phyloP scores from a whole-genome alignment of 2,888 invertebrate genomes.

The Tigriopus californicus region DNA sequence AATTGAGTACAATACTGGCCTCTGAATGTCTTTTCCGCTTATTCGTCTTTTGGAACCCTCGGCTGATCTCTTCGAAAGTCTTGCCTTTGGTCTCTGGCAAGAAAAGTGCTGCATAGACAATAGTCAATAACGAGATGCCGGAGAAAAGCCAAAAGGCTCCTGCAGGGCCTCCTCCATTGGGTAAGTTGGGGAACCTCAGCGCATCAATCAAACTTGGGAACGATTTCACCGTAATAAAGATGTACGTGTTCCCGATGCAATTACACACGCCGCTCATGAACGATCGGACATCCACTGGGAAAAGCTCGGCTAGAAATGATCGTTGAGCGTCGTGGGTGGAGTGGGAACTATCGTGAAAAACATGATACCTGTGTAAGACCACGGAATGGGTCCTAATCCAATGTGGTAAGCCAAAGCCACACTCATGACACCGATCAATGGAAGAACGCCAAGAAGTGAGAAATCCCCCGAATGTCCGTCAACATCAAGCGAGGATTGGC shows the following conservation, averaged over 20 bases:
- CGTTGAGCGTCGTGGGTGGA: neutral
- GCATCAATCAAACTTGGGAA: neutral
- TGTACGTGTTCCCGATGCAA: neutral
- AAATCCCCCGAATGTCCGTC: neutral
- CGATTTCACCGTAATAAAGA: constrained; percentile 3
- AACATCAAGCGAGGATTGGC: too few species aligned
- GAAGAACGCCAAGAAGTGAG: neutral
- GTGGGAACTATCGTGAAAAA: neutral
- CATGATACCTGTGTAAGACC: constrained; percentile 1
- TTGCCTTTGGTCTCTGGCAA: constrained; percentile 11
- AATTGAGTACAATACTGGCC: too few species aligned
- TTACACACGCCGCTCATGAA: constrained; percentile 1
- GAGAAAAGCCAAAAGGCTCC: constrained; percentile 1
- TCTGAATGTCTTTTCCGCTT: too few species aligned
- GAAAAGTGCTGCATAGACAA: neutral
- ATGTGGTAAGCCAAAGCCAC: constrained; percentile 1
- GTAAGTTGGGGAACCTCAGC: neutral
- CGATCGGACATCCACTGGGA: constrained; percentile 4
- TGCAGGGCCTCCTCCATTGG: neutral
- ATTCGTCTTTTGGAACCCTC: neutral
- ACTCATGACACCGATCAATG: neutral
- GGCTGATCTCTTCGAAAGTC: constrained; percentile 4
- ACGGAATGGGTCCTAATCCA: constrained; percentile 9
- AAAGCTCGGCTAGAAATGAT: constrained; percentile 9
- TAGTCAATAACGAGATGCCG: neutral